phyloP scores from a whole-genome alignment of 2,888 invertebrate genomes.

The Odontocolon sp. region DNA sequence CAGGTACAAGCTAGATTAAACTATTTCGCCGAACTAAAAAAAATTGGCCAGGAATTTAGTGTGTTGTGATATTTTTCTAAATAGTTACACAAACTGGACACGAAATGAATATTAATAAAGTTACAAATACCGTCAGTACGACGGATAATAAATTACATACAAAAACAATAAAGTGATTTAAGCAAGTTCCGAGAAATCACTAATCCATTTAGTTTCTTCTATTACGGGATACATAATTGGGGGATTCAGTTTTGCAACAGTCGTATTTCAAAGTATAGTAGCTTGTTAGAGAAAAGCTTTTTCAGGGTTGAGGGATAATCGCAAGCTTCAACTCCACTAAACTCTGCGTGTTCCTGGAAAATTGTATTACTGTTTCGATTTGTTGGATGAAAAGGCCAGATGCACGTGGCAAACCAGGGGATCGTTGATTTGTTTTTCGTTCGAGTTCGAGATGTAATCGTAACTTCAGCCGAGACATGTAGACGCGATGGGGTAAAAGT shows the following conservation, averaged over 20 bases:
- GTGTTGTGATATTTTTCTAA: too few relatives aligned
- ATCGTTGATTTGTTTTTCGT: not conserved
- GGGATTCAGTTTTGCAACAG: not conserved
- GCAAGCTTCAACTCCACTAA: not conserved
- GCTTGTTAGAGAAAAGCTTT: slow-evolving; percentile 21
- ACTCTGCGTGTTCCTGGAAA: not conserved
- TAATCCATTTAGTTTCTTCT: not conserved
- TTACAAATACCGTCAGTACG: too few relatives aligned
- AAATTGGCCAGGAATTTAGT: too few relatives aligned
- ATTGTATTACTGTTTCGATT: not conserved
- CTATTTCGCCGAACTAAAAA: too few relatives aligned
- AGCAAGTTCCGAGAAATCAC: too few relatives aligned
- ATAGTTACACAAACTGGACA: too few relatives aligned
- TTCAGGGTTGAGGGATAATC: slow-evolving; percentile 10
- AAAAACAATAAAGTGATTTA: too few relatives aligned
- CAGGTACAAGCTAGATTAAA: too few relatives aligned
- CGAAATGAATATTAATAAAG: too few relatives aligned
- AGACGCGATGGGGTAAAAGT: not conserved
- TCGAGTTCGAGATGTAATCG: not conserved
- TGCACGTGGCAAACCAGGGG: not conserved
- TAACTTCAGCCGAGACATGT: not conserved
- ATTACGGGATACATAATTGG: not conserved
- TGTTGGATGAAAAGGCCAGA: slow-evolving; percentile 7
- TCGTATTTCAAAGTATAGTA: not conserved
- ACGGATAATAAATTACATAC: too few relatives aligned